A percentile compares a stretch with the other conserved stretches of the same genome.
Evolutionary conservation across 2,797 vertebrate genomes (phyloP).

Genomic region (Coranthus polyacanthus): DNA sequence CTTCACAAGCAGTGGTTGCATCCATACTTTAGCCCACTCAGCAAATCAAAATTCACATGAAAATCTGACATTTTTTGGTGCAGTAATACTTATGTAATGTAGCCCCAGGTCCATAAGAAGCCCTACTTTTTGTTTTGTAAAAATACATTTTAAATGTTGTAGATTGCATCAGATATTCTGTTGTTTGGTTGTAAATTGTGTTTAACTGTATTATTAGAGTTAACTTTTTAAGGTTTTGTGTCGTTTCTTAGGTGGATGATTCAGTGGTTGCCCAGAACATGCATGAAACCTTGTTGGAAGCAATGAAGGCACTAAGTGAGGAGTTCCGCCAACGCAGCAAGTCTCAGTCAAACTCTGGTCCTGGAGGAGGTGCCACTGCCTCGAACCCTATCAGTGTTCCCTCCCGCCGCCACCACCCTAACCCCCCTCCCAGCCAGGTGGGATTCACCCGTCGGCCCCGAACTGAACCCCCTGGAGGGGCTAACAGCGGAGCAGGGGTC

Average conservation of each 20-base stretch:
- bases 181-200: neutral
- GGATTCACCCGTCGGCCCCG: slow-evolving; percentile 85
- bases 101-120: too few relatives aligned
- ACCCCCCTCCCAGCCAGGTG: slow-evolving; percentile 87
- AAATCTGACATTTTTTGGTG: too few relatives aligned
- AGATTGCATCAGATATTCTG: too few relatives aligned
- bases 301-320: slow-evolving; percentile 90
- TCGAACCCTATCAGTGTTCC: slow-evolving; percentile 90
- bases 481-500: slow-evolving; percentile 57
- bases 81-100: too few relatives aligned
- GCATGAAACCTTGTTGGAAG: slow-evolving; percentile 92
- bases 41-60: too few relatives aligned
- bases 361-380: slow-evolving; percentile 83
- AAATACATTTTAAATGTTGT: too few relatives aligned
- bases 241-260: slow-evolving; percentile 80
- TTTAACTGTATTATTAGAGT: slow-evolving; percentile 3
- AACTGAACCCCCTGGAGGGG: slow-evolving; percentile 80
- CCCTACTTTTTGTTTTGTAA: too few relatives aligned
- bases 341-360: slow-evolving; percentile 84
- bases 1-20: too few relatives aligned
- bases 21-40: too few relatives aligned
- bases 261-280: slow-evolving; percentile 90
- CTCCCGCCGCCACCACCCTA: slow-evolving; percentile 83
- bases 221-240: slow-evolving; percentile 17
- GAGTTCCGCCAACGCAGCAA: slow-evolving; percentile 89